Evolutionary conservation across 2,888 invertebrate genomes (phyloP), one percentile per base, ranked within the genome.

Genomic region (Papilio protenor): DNA sequence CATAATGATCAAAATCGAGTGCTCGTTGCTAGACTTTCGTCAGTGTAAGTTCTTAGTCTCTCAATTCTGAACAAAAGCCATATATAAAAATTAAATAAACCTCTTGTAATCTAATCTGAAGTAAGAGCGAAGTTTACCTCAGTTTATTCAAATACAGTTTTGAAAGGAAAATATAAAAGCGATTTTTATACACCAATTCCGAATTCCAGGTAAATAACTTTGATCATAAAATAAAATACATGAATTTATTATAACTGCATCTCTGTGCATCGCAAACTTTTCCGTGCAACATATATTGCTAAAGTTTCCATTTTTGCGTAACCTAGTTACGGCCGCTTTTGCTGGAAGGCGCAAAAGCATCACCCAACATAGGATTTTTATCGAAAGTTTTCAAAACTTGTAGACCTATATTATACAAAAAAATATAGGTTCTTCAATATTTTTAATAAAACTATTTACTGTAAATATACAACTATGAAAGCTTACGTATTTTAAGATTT

Each of bases 261-360:
- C 49, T 52, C 33, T 55, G 76, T 73, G 76, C 76, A 77, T 73
- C 72, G 49, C n/a, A 52, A 73, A 73, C 76, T 77, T 77, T 73
- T 10, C n/a, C 76, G 1, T 64, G 76, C 72, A 77, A 52, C 72
- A 64, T 73, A 69, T 69, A 77, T 77, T 72, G 76, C 72, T 12
- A 72, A 77, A 77, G 76, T 77, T 77, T 73, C 16, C 72, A 72
- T 77, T 77, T 77, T 77, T 72, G 33, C 72, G 72, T 77, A 77
- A 77, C 76, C 72, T 64, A 72, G 76, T 77, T 77, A 72, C 6
- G 6, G 40, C 52, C 64, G 61, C 52, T 49, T 21, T 47, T 23
- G 71, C 40, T 21, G n/a, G 72, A 45, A 52, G 61, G 61, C 52
- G 59, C 16, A 61, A 71, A 70, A 71, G 23, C 64, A 49, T 16